Evolutionary conservation across 2,113 vertebrate genomes (phyloP), one percentile per base, ranked within the genome.

Genomic region (Myxocyprinus asiaticus): DNA sequence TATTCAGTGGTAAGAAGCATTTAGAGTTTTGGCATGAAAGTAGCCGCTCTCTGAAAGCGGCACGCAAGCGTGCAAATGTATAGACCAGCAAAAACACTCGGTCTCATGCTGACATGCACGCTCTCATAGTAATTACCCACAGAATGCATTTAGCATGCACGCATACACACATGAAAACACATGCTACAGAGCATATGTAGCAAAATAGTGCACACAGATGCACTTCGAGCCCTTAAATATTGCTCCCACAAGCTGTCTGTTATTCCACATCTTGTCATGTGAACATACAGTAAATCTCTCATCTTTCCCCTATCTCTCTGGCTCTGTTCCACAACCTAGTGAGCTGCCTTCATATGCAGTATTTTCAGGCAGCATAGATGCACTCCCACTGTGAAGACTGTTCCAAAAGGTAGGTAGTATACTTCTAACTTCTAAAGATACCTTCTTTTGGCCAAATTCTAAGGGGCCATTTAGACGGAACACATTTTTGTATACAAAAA

Each of bases 21-120:
- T 66, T 78, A 14, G 15, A 7, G 55, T n/a, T 33, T 14, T 44
- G 58, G 22, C 71, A 74, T n/a, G 50, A 59, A 63, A 47, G 43
- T 9, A 81, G 3, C 22, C 4, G 6, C 12, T 58, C 47, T 72
- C 44, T 44, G 22, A 51, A 71, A 82, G 55, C 59, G 5, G 43
- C 85, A 82, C 59, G 48, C 45, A 80, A 76, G 59, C 84, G 65
- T 78, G 56, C 15, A 2, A 45, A 17, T 73, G 79, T 78, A 85
- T 85, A 85, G 69, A 76, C 82, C 67, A 10, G 65, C 59, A 82
- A 80, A 81, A 75, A 63, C 64, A 76, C 70, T 82, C 50, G 59
- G 76, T 47, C 58, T 74, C 71, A 44, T 17, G 42, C 73, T 77
- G 74, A 69, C 62, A 56, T 64, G 63, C 56, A 48, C 43, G 2